Conservation (phyloP, 2,113 vertebrate species). For the Salminus brasiliensis region DNA sequence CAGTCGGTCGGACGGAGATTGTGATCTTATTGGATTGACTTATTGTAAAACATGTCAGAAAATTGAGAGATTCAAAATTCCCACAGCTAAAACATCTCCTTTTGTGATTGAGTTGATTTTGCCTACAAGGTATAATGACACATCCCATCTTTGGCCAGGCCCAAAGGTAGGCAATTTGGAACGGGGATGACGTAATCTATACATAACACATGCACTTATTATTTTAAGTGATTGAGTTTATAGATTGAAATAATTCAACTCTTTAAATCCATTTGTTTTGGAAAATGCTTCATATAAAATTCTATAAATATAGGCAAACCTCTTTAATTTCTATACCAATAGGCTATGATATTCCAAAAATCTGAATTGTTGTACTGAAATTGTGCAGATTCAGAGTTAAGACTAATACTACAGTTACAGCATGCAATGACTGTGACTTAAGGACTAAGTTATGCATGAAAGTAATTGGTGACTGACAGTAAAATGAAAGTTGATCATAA, state of each 20-base stretch:
- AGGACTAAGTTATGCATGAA: conserved; percentile 43
- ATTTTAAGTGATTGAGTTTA: conserved; percentile 18
- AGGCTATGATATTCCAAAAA: conserved; percentile 45
- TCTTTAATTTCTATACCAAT: conserved; percentile 38
- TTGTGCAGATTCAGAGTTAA: conserved; percentile 48
- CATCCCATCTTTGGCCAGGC: neutral
- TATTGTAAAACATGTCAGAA: neutral
- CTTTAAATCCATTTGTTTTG: too few relatives aligned
- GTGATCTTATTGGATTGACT: too few relatives aligned
- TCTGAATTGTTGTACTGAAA: conserved; percentile 11
- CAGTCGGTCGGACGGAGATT: too few relatives aligned
- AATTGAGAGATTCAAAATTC: neutral
- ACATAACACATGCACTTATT: conserved; percentile 33
- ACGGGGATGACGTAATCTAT: neutral
- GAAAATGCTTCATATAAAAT: conserved; percentile 47
- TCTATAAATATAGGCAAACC: conserved; percentile 48
- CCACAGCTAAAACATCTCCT: neutral
- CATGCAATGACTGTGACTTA: conserved; percentile 48
- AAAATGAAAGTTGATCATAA: conserved; percentile 44
- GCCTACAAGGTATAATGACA: neutral
- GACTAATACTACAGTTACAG: conserved; percentile 39
- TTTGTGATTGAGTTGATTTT: conserved; percentile 1
- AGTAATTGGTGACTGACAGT: conserved; percentile 30
- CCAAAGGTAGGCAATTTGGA: neutral
- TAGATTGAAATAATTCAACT: conserved; percentile 30